Percentiles rank a stretch among this genome's conserved stretches.
Conservation (phyloP, 2,797 vertebrate genomes). For the Siniperca scherzeri region DNA sequence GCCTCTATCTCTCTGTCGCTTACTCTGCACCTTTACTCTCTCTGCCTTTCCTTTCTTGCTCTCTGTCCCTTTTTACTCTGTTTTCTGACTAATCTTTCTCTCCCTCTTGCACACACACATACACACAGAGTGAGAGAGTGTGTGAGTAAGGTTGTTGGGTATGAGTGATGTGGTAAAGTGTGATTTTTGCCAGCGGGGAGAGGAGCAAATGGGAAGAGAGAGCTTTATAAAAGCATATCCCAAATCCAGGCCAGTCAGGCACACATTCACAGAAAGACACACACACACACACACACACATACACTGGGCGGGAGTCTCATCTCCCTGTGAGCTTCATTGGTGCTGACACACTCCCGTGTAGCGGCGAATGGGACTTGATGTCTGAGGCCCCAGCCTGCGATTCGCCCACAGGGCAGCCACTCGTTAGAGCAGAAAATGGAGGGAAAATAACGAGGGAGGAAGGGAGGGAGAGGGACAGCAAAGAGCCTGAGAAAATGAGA, state of each 20-base stretch:
- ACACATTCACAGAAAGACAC: constrained; percentile 31
- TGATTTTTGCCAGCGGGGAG: constrained; percentile 48
- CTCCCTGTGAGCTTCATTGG: constrained; percentile 75
- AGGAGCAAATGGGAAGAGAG: constrained; percentile 48
- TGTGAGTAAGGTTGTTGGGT: constrained; percentile 21
- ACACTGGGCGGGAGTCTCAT: constrained; percentile 61
- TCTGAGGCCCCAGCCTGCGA: constrained; percentile 73
- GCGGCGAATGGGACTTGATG: constrained; percentile 79
- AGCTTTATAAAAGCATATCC: constrained; percentile 62
- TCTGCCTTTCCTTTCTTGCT: neutral
- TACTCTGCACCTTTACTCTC: neutral
- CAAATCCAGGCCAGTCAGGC: constrained; percentile 59
- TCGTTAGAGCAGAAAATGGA: constrained; percentile 74
- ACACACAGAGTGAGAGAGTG: constrained; percentile 1
- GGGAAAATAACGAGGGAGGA: constrained; percentile 57
- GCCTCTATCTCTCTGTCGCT: neutral
- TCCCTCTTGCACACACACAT: neutral
- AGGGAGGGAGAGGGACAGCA: constrained; percentile 29
- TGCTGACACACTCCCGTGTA: constrained; percentile 78
- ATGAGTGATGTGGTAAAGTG: constrained; percentile 47
- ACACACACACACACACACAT: constrained; percentile 35
- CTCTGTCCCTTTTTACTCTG: neutral
- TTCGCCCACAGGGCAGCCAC: constrained; percentile 76
- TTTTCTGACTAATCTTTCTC: neutral
- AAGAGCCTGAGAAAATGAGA: constrained; percentile 48